Evolutionary conservation across 2,888 invertebrate species (phyloP).

Genomic region (Drosophila fungiperda): DNA sequence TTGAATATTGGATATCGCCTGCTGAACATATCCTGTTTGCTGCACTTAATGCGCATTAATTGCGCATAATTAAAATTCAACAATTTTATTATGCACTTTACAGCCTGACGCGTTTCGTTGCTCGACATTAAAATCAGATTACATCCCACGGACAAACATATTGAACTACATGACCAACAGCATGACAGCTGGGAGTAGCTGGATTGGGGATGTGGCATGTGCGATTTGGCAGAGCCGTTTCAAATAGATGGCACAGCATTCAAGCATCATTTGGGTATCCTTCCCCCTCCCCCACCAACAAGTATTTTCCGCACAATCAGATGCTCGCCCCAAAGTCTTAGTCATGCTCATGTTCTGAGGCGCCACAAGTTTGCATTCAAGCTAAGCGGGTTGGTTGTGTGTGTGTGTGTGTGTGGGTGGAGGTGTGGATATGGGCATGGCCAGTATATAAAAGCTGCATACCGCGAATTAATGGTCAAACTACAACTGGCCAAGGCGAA

Average conservation of each 20-base stretch:
- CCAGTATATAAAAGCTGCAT: background rate
- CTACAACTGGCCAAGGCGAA: background rate
- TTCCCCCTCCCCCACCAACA: no score
- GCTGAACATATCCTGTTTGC: constrained; percentile 49
- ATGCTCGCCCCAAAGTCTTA: background rate
- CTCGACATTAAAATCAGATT: constrained; percentile 73
- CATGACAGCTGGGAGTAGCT: background rate
- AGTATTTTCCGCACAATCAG: background rate
- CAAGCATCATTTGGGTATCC: background rate
- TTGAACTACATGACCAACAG: constrained; percentile 31
- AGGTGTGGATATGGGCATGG: background rate
- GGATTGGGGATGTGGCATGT: background rate
- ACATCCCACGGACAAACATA: constrained; percentile 46
- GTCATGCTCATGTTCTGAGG: background rate
- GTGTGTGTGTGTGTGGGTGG: background rate
- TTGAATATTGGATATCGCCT: background rate
- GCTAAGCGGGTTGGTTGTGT: background rate
- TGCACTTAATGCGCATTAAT: constrained; percentile 76
- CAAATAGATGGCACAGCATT: background rate
- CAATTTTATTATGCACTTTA: constrained; percentile 79
- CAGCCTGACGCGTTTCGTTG: constrained; percentile 53
- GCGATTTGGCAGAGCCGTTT: background rate
- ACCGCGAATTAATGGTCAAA: constrained; percentile 6
- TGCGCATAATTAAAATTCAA: constrained; percentile 78
- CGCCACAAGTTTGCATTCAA: constrained; percentile 9